Evolutionary conservation across 2,797 vertebrate species (phyloP).

Genomic region (Neosilurus hyrtlii): DNA sequence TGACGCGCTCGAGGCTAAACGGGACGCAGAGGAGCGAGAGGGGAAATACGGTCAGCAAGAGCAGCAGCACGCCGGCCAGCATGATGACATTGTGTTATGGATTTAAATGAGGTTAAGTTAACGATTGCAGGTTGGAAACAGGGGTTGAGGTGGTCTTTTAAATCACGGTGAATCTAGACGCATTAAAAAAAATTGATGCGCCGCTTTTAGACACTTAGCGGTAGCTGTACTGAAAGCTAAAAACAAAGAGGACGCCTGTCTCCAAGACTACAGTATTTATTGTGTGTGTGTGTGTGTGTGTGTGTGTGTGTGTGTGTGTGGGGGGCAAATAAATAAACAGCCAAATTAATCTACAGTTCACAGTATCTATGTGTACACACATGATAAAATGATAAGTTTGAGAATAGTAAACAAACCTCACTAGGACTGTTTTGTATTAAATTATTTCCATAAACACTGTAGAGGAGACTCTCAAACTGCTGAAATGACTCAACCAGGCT

Average conservation of each 20-base stretch:
- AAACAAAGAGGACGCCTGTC: background rate
- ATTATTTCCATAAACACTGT: no score
- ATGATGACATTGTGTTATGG: background rate
- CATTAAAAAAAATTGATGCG: background rate
- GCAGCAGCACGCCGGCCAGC: no score
- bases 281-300: background rate
- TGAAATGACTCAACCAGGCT: no score
- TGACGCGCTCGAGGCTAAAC: slow-evolving; percentile 4
- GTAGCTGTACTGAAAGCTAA: background rate
- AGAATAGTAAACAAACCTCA: no score
- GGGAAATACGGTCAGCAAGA: background rate
- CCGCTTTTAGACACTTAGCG: background rate
- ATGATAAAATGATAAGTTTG: background rate
- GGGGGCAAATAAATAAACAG: no score
- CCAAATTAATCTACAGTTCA: background rate
- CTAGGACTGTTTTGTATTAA: no score
- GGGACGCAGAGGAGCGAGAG: background rate
- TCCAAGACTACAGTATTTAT: background rate
- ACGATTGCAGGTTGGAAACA: background rate
- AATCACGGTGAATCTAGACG: background rate
- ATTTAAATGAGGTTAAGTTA: background rate
- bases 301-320: no score
- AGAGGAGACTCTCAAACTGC: no score
- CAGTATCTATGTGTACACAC: background rate
- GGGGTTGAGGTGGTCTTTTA: background rate